Evolutionary conservation across 2,113 vertebrate species (phyloP).

Genomic region (Ictidomys tridecemlineatus): DNA sequence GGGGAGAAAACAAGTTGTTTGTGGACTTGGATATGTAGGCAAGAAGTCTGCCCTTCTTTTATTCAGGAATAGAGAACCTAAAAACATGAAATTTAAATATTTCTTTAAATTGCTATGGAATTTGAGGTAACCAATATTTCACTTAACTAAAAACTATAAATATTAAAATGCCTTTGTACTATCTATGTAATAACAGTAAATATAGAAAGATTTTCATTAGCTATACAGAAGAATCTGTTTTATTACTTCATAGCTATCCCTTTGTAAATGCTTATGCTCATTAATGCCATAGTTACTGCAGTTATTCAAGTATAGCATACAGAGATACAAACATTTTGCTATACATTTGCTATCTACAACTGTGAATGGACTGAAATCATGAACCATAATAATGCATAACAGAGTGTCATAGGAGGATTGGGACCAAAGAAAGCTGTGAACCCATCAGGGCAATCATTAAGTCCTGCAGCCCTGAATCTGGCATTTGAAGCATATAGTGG

Average conservation of each 20-base stretch:
- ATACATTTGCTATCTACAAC: not conserved
- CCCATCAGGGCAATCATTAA: no score
- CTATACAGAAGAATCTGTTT: not conserved
- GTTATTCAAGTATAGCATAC: not conserved
- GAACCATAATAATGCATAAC: no score
- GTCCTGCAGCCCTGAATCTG: not conserved
- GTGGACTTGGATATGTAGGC: conserved; percentile 55
- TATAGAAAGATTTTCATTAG: not conserved
- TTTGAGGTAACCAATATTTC: conserved; percentile 9
- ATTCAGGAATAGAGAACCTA: conserved; percentile 50
- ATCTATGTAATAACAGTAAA: not conserved
- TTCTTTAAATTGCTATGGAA: conserved; percentile 5
- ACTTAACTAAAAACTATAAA: not conserved
- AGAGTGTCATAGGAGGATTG: not conserved
- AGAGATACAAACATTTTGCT: no score
- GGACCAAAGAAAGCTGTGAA: not conserved
- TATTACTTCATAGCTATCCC: not conserved
- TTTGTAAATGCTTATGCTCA: not conserved
- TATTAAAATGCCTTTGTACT: conserved; percentile 37
- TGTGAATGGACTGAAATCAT: not conserved
- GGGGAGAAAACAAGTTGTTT: conserved; percentile 78
- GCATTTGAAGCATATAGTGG: not conserved
- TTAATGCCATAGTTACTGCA: not conserved
- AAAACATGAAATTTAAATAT: conserved; percentile 59
- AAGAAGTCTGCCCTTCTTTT: conserved; percentile 76